Evolutionary conservation across 1,140 invertebrate species (phyloP).

Genomic region (Psix sp.): DNA sequence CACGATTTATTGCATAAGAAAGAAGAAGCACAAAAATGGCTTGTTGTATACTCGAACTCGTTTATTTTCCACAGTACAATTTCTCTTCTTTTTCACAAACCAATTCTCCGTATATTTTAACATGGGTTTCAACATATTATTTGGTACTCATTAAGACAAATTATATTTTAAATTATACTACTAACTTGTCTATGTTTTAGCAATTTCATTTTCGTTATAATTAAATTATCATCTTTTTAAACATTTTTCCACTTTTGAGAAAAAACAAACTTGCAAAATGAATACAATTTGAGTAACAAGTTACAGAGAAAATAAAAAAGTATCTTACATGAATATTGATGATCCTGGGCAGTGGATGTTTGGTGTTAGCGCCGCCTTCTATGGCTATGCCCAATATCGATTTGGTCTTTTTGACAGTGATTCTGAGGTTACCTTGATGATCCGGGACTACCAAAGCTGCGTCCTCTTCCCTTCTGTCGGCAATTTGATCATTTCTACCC

Average conservation of each 20-base stretch:
- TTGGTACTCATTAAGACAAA: no score
- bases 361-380: constrained; percentile 96
- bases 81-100: no score
- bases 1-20: no score
- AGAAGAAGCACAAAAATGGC: no score
- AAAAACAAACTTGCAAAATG: not conserved
- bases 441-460: constrained; percentile 85
- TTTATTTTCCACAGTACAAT: no score
- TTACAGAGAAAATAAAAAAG: constrained; percentile 23
- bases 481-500: constrained; percentile 71
- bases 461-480: constrained; percentile 80
- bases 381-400: constrained; percentile 97
- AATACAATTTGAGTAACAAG: not conserved
- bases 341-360: constrained; percentile 94
- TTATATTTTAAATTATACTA: no score
- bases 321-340: constrained; percentile 95
- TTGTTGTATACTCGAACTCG: no score
- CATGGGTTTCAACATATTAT: no score
- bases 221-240: no score
- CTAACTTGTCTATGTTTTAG: no score
- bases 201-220: constrained; percentile 3
- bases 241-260: no score
- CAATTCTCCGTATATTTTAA: no score
- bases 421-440: constrained; percentile 89
- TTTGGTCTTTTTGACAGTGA: constrained; percentile 93